phyloP scores from a whole-genome alignment of 2,888 invertebrate species.

The Drosophila greeni region DNA sequence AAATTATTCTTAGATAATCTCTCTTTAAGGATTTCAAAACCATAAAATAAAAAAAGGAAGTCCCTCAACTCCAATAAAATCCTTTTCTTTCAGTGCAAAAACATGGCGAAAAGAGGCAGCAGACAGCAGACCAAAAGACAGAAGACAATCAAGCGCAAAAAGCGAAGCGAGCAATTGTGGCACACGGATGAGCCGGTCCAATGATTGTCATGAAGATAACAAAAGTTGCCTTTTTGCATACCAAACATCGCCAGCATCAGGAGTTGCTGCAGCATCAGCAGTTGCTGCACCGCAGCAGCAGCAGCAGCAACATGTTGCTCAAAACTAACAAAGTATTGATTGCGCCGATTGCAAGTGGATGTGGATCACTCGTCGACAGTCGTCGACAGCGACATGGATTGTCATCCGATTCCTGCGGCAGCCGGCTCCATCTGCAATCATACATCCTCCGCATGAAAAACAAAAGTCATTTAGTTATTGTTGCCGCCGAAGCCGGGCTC shows the following conservation, averaged over 20 bases:
- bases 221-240: constrained; percentile 75
- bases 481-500: constrained; percentile 46
- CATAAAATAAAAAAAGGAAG: no score
- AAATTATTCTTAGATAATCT: no score
- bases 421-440: constrained; percentile 50
- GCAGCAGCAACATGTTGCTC: constrained; percentile 69
- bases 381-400: constrained; percentile 69
- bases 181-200: constrained; percentile 70
- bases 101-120: constrained; percentile 24
- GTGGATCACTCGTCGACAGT: constrained; percentile 66
- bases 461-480: constrained; percentile 68
- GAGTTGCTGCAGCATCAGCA: constrained; percentile 28
- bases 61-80: background rate
- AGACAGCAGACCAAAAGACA: constrained; percentile 49
- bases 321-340: constrained; percentile 73
- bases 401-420: constrained; percentile 60
- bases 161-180: constrained; percentile 71
- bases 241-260: constrained; percentile 60
- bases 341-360: constrained; percentile 70
- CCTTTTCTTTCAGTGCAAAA: constrained; percentile 2
- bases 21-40: no score
- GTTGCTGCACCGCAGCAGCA: constrained; percentile 52
- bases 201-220: constrained; percentile 74
- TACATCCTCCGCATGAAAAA: constrained; percentile 59
- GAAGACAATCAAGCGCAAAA: constrained; percentile 72